phyloP scores from a whole-genome alignment of 2,888 invertebrate genomes.

The Adela reaumurella region DNA sequence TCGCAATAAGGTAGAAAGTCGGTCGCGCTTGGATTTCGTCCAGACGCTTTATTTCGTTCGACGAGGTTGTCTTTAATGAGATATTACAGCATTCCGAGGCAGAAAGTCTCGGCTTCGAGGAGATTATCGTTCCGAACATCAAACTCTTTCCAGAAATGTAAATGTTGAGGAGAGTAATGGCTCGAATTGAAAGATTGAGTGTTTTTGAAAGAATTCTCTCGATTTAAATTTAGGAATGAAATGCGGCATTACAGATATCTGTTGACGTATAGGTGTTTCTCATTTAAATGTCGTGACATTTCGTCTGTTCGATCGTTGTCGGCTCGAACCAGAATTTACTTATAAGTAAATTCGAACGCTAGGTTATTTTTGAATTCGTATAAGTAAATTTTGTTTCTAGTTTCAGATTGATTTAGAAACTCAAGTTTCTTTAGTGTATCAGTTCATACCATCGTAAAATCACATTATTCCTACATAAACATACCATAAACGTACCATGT shows the following conservation, averaged over 20 bases:
- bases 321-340: too few species aligned
- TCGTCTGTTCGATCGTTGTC: too few species aligned
- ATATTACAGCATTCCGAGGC: constrained; percentile 42
- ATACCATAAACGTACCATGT: too few species aligned
- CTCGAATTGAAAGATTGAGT: constrained; percentile 41
- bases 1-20: neutral
- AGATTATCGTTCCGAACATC: constrained; percentile 43
- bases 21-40: neutral
- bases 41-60: neutral
- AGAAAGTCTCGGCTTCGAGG: constrained; percentile 21
- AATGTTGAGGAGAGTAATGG: constrained; percentile 36
- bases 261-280: constrained; percentile 28
- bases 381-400: too few species aligned
- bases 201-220: constrained; percentile 37
- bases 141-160: constrained; percentile 49
- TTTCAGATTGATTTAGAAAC: too few species aligned
- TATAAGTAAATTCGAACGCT: too few species aligned
- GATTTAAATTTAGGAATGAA: constrained; percentile 39
- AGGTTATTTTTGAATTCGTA: too few species aligned
- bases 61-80: constrained; percentile 35
- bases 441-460: too few species aligned
- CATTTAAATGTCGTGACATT: constrained; percentile 20
- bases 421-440: too few species aligned
- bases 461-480: too few species aligned
- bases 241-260: constrained; percentile 33